Percentiles rank a stretch among this genome's conserved stretches.
Evolutionary conservation across 2,113 vertebrate genomes (phyloP).

Genomic region (Rhizomys pruinosus): DNA sequence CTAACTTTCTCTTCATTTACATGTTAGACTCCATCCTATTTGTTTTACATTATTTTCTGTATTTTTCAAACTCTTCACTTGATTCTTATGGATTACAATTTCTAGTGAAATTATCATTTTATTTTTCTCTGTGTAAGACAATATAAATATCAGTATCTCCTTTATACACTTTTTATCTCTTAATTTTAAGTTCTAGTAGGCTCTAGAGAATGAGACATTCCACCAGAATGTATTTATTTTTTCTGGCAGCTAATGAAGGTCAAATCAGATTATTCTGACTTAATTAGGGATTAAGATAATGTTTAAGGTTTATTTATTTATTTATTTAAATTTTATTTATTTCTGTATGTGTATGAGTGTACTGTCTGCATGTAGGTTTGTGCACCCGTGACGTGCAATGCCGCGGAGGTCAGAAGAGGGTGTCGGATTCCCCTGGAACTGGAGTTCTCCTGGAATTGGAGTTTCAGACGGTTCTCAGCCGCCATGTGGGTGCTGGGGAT

Average conservation of each 20-base stretch:
- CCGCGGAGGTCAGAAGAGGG: too few species aligned
- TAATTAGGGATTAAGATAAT: neutral
- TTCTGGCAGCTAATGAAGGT: neutral
- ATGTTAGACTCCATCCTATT: neutral
- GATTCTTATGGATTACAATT: constrained; percentile 16
- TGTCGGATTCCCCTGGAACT: too few species aligned
- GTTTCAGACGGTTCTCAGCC: too few species aligned
- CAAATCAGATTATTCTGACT: neutral
- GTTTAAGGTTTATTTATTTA: too few species aligned
- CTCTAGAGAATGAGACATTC: neutral
- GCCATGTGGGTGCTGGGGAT: too few species aligned
- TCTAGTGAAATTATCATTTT: constrained; percentile 23
- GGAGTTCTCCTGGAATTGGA: too few species aligned
- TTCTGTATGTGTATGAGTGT: too few species aligned
- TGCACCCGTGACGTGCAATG: too few species aligned
- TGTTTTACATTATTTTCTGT: neutral
- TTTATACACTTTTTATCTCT: neutral
- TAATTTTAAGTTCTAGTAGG: constrained; percentile 21
- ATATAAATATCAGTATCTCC: neutral
- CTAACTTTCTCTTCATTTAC: neutral
- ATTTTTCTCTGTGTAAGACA: neutral
- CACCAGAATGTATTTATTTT: constrained; percentile 5
- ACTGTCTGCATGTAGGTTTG: too few species aligned
- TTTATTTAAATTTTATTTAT: too few species aligned
- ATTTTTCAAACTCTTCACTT: constrained; percentile 20